Evolutionary conservation across 2,888 invertebrate species (phyloP).

Genomic region (Acleris literana): DNA sequence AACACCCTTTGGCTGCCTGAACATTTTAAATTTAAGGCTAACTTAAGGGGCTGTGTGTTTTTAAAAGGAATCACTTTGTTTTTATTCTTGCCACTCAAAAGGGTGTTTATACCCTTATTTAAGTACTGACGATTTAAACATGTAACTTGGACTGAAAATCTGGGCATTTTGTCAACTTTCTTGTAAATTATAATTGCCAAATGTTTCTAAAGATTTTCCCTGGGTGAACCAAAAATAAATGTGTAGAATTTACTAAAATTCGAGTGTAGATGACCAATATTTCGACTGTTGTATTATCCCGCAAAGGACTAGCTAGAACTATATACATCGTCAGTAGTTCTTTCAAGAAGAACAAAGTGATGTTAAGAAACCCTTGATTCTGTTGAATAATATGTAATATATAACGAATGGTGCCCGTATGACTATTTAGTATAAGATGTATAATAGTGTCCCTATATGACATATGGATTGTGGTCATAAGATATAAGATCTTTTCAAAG

Average conservation of each 20-base stretch:
- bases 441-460: slow-evolving; percentile 4
- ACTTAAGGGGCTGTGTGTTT: neutral
- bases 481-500: slow-evolving; percentile 2
- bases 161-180: too few relatives aligned
- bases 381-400: slow-evolving; percentile 5
- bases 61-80: slow-evolving; percentile 11
- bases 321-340: neutral
- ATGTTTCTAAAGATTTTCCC: too few relatives aligned
- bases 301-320: neutral
- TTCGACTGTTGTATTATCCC: too few relatives aligned
- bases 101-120: too few relatives aligned
- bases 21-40: neutral
- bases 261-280: too few relatives aligned
- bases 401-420: slow-evolving; percentile 17
- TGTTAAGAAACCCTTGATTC: slow-evolving; percentile 1
- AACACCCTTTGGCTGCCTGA: too few relatives aligned
- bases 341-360: slow-evolving; percentile 10
- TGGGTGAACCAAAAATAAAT: too few relatives aligned
- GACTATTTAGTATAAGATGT: slow-evolving; percentile 19
- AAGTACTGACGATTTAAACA: too few relatives aligned
- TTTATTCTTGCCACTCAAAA: neutral
- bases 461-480: slow-evolving; percentile 12
- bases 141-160: too few relatives aligned
- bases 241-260: too few relatives aligned
- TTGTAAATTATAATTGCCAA: too few relatives aligned